phyloP scores from a whole-genome alignment of 1,140 invertebrate genomes.

The Trichonephila inaurata region DNA sequence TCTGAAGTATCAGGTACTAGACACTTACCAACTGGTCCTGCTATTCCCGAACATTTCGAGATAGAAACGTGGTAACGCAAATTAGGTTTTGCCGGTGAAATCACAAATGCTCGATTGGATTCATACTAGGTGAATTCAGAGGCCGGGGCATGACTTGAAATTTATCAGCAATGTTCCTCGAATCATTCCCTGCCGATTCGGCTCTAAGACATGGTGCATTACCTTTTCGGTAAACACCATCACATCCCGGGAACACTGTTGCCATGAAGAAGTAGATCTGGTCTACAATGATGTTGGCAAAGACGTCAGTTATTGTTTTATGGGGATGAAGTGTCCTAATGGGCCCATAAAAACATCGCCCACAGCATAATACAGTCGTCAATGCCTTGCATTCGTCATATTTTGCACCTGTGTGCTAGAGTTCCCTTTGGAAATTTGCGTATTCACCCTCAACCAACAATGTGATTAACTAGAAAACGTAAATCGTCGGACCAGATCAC shows the following conservation, averaged over 20 bases:
- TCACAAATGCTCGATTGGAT: background rate
- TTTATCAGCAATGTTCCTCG: background rate
- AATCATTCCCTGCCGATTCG: background rate
- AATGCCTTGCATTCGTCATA: background rate
- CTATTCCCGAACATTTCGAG: background rate
- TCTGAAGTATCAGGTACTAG: background rate
- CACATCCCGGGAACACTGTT: background rate
- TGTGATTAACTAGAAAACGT: background rate
- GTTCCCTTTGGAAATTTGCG: background rate
- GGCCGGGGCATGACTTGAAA: background rate
- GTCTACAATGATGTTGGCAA: background rate
- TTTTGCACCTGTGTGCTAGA: background rate
- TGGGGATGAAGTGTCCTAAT: background rate
- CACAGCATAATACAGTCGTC: background rate
- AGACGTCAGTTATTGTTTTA: background rate
- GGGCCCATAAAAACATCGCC: background rate
- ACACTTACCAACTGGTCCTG: background rate
- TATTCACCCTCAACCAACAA: background rate
- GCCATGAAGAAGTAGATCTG: background rate
- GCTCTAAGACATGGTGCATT: background rate
- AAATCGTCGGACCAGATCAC: background rate
- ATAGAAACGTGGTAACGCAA: background rate
- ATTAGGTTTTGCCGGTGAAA: background rate
- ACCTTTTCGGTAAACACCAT: background rate
- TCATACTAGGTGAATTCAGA: background rate